These are phyloP conservation scores for Platalea minor DNA, from an alignment of 2,797 vertebrate species.

Conservation along the genomic window DNA sequence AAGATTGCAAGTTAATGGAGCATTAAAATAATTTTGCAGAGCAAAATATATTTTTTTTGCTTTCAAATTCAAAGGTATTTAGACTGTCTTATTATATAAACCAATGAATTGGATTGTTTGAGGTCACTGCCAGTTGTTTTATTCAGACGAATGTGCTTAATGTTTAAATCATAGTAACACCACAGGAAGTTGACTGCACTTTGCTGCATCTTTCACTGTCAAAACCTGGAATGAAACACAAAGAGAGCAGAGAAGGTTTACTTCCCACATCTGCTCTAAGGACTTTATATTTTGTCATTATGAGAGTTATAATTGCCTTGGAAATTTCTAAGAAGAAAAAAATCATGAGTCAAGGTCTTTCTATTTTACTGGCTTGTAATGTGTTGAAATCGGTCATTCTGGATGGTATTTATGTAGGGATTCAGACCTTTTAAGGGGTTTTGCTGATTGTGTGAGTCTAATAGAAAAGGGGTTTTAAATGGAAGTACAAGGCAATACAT, in stretches of 20 bases:
- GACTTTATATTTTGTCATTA: slow-evolving; percentile 27
- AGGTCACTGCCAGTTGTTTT: slow-evolving; percentile 8
- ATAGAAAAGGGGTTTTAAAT: slow-evolving; percentile 31
- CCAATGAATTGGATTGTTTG: neutral
- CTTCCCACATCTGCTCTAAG: slow-evolving; percentile 14
- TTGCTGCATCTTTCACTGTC: slow-evolving; percentile 34
- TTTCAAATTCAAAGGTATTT: slow-evolving; percentile 21
- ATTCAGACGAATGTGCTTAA: slow-evolving; percentile 13
- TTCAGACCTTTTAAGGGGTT: slow-evolving; percentile 38
- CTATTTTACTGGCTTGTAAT: slow-evolving; percentile 52
- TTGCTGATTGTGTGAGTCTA: slow-evolving; percentile 1
- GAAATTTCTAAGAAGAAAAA: slow-evolving; percentile 32
- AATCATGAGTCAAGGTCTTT: slow-evolving; percentile 3
- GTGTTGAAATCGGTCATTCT: slow-evolving; percentile 47
- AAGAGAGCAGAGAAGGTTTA: neutral
- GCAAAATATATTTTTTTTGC: neutral
- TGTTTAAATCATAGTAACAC: slow-evolving; percentile 10
- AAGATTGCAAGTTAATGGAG: neutral
- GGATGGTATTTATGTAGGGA: slow-evolving; percentile 21
- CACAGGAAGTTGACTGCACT: neutral
- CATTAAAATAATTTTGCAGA: neutral
- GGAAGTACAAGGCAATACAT: neutral
- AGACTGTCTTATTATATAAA: slow-evolving; percentile 2
- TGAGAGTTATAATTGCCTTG: slow-evolving; percentile 5
- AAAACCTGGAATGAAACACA: slow-evolving; percentile 30